Evolutionary conservation across 2,888 invertebrate species (phyloP).

Genomic region (Mesorhabditis spiculigera): DNA sequence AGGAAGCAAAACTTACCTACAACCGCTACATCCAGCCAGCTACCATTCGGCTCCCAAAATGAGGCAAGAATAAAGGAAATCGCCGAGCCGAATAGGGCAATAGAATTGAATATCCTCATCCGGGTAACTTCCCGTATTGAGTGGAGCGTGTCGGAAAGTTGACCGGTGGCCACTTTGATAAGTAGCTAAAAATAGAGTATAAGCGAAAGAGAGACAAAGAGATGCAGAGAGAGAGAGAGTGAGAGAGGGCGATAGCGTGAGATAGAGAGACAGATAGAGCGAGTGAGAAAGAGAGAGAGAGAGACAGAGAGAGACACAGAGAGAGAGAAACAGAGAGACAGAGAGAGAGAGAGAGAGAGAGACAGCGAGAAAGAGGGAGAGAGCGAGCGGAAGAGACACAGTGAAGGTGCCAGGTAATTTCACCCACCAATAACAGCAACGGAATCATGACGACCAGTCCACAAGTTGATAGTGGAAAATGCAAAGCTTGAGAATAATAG

Average conservation of each 20-base stretch:
- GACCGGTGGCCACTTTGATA: not conserved
- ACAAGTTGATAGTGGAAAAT: not conserved
- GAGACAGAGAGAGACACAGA: too few relatives aligned
- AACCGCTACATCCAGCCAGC: not conserved
- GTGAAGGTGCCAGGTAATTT: too few relatives aligned
- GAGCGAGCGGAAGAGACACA: too few relatives aligned
- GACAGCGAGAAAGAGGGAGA: too few relatives aligned
- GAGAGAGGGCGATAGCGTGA: too few relatives aligned
- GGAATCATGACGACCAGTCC: not conserved
- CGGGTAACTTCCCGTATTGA: not conserved
- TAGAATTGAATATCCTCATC: conserved; percentile 1
- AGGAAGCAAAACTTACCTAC: not conserved
- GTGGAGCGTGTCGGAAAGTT: not conserved
- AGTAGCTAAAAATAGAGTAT: not conserved
- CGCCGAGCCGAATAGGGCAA: not conserved
- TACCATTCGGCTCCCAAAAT: not conserved
- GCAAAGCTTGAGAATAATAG: not conserved
- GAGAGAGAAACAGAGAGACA: too few relatives aligned
- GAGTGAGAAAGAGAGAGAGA: too few relatives aligned
- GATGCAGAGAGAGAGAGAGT: not conserved
- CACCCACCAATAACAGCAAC: not conserved
- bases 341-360: too few relatives aligned
- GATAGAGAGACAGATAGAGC: too few relatives aligned
- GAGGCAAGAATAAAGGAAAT: not conserved
- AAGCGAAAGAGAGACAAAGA: not conserved